Conservation (phyloP, 2,113 vertebrate species). For the Calonectris borealis region DNA sequence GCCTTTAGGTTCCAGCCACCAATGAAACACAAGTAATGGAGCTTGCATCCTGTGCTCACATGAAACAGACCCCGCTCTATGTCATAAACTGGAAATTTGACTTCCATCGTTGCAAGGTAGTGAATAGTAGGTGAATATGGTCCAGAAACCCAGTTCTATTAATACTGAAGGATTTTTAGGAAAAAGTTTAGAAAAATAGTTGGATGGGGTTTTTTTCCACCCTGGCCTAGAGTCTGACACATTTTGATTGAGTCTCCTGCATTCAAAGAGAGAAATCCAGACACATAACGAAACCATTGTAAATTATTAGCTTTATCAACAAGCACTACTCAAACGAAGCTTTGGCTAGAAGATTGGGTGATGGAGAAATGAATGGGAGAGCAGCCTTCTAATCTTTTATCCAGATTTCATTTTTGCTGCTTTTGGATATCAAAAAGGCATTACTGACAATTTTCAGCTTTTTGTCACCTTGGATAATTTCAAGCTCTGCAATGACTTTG, state of each 20-base stretch:
- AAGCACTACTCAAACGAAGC: neutral
- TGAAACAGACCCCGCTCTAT: neutral
- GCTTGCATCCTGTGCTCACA: neutral
- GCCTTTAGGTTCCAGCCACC: neutral
- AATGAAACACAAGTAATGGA: neutral
- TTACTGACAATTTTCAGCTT: neutral
- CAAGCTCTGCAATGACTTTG: neutral
- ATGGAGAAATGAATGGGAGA: neutral
- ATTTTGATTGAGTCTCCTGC: neutral
- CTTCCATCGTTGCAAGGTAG: rapidly evolving
- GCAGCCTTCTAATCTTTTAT: neutral
- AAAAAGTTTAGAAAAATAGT: neutral
- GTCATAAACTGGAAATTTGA: neutral
- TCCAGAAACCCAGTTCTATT: neutral
- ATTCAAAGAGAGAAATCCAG: neutral
- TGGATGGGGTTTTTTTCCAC: neutral
- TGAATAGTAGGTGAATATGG: neutral
- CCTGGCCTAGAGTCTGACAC: neutral
- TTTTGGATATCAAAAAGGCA: neutral
- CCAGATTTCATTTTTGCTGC: neutral
- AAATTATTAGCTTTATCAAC: neutral
- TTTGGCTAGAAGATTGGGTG: neutral
- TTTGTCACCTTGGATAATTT: neutral
- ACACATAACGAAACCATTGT: neutral
- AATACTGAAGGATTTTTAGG: neutral